Evolutionary conservation across 2,888 invertebrate genomes (phyloP), one percentile per base, ranked within the genome.

Genomic region (Lepidocyrtoides sp.): DNA sequence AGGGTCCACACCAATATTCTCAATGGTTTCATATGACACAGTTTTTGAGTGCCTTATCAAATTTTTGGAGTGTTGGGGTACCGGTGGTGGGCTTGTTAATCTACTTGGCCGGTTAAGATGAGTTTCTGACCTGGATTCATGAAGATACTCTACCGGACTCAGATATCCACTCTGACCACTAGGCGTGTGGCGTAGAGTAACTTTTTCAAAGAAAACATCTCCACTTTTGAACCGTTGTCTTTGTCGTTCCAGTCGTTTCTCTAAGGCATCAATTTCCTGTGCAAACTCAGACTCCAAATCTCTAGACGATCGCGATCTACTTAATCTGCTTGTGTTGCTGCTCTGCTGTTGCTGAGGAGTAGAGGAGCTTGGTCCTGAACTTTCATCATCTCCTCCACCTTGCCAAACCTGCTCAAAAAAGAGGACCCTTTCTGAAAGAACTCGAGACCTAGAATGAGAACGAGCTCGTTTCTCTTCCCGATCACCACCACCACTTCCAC

Each of bases 321-420:
- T 20, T 7, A 60, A 23, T 72, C 26, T 36, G n/a, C n/a, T n/a
- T 7, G 51, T 29, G 54, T 26, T 57, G 23, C 29, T 26, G 7
- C 29, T 29, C n/a, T n/a, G n/a, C n/a, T n/a, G n/a, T 60, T 32
- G 26, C 23, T 54, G 77, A 0, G 23, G 54, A 54, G 26, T 20
- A 4, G 77, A 36, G 54, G 84, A 26, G 60, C 44, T n/a, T 44
- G 41, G 20, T n/a, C n/a, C 17, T 32, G 8, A 8, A n/a, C 60
- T 36, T n/a, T 44, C 63, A 29, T 77, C 60, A 14, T 48, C 82
- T 57, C 26, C 72, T 2, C 66, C 83, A 44, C 89, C 91, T 92
- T 96, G 96, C 97, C 97, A 97, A 93, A 97, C 96, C 95, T 97
- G 97, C 95, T 98, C 98, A 95, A 97, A 98, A 95, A 97, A 97